Evolutionary conservation across 1,140 invertebrate species (phyloP).

Genomic region (Zeugodacus cucurbitae): DNA sequence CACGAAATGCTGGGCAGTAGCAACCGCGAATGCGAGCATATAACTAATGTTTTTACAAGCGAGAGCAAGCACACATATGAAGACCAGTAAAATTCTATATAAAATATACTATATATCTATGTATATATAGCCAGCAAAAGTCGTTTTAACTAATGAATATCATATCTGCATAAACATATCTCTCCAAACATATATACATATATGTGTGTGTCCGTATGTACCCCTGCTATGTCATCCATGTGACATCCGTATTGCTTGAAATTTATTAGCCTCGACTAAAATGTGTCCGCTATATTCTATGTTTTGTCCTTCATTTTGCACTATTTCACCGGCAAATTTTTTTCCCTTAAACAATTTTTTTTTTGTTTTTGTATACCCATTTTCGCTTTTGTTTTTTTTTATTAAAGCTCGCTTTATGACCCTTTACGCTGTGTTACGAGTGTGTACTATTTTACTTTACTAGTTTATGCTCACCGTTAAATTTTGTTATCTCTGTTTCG

Average conservation of each 20-base stretch:
- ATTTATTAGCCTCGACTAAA: neutral
- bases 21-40: neutral
- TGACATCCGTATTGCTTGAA: neutral
- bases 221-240: neutral
- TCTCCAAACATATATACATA: neutral
- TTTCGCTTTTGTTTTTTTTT: neutral
- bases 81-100: neutral
- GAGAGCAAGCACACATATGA: neutral
- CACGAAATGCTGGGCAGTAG: neutral
- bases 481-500: neutral
- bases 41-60: neutral
- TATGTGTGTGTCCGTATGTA: neutral
- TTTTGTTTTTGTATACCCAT: neutral
- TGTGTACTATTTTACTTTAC: neutral
- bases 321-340: too few species aligned
- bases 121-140: neutral
- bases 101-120: neutral
- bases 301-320: neutral
- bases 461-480: neutral
- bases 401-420: neutral
- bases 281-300: neutral
- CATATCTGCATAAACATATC: neutral
- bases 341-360: neutral
- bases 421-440: neutral
- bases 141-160: neutral